Evolutionary conservation across 2,113 vertebrate species (phyloP), one percentile per base, ranked within the genome.

Genomic region (Corythoichthys intestinalis): DNA sequence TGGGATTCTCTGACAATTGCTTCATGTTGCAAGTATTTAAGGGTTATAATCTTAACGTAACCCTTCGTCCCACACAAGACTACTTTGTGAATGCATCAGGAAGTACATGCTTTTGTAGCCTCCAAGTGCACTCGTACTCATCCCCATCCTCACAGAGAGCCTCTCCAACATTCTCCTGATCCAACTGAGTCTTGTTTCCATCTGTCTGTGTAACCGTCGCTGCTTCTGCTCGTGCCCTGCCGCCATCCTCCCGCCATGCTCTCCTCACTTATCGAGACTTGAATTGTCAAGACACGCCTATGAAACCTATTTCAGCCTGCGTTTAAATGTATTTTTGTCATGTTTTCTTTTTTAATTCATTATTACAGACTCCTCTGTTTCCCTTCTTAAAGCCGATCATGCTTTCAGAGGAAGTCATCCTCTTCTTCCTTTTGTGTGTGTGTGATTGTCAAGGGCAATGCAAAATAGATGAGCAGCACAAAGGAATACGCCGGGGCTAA

Each of bases 391-490:
- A 66, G 69, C 74, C 80, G 82, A 81, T 86, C 79, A 65, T 66
- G 73, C 80, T 80, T 85, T 88, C 78, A 80, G 78, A 87, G 69
- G 85, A 53, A 52, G 72, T 74, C 69, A 61, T 74, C 74, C 7
- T 9, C 13, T 34, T 61, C 49, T 72, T 53, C 70, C 54, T 67
- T 67, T 64, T 58, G 56, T 76, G 72, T 88, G 87, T 83, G 79
- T 87, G 87, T 85, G 81, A 88, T 87, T 72, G 78, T 89, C 86
- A 87, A 89, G 90, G 86, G 84, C 88, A 85, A 79, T 71, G 73
- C 52, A 62, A 76, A 83, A 77, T 75, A 85, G 81, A 88, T 72
- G 85, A 86, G 81, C 69, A 76, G 74, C 54, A 82, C 85, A 88
- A 76, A 87, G 82, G 67, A 68, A 69, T 56, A 63, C 58, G 66